These are phyloP conservation scores for Pelobates fuscus DNA, from an alignment of 2,113 vertebrate genomes.

Conservation along the genomic window DNA sequence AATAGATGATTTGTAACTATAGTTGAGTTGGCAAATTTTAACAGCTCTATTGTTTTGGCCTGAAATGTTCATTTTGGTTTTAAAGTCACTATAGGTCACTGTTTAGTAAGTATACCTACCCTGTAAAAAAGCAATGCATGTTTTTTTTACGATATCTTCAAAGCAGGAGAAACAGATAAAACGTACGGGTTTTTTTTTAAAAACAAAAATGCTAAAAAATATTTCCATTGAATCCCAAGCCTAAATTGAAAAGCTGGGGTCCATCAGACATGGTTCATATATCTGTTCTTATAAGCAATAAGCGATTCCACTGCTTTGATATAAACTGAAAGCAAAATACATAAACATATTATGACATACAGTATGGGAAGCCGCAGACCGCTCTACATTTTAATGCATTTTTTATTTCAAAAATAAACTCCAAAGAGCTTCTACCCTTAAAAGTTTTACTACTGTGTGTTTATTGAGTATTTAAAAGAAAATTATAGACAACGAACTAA, in stretches of 20 bases:
- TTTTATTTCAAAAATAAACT: neutral
- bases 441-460: neutral
- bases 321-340: neutral
- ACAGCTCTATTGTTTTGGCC: too few relatives aligned
- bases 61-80: too few relatives aligned
- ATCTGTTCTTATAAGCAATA: constrained; percentile 1
- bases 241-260: constrained; percentile 2
- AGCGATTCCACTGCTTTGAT: neutral
- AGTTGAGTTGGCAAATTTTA: too few relatives aligned
- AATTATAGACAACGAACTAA: neutral
- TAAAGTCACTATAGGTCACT: too few relatives aligned
- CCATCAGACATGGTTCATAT: constrained; percentile 1
- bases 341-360: neutral
- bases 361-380: neutral
- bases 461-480: neutral
- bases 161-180: too few relatives aligned
- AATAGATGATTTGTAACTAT: too few relatives aligned
- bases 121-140: too few relatives aligned
- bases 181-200: too few relatives aligned
- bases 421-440: neutral
- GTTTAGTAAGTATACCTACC: too few relatives aligned
- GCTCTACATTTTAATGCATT: neutral
- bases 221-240: neutral
- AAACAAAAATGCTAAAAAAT: too few relatives aligned
- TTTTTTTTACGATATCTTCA: too few relatives aligned